Conservation (phyloP, 2,797 vertebrate species). For the Arrhamphus sclerolepis region DNA sequence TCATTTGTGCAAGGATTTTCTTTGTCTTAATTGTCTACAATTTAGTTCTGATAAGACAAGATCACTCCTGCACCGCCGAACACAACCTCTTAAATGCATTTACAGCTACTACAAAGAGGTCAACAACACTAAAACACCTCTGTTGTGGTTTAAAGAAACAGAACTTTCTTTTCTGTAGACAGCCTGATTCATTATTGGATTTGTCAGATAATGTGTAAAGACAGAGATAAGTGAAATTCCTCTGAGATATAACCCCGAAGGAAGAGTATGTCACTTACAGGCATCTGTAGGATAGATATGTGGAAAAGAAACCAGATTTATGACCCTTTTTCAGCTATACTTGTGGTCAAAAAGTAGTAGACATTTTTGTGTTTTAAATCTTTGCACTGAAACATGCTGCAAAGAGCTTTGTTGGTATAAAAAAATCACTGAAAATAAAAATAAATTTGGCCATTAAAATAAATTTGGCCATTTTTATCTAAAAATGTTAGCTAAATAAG, state of each 20-base stretch:
- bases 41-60: constrained; percentile 53
- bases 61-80: constrained; percentile 27
- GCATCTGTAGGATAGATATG: constrained; percentile 3
- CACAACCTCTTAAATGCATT: constrained; percentile 32
- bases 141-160: constrained; percentile 32
- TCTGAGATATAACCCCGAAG: constrained; percentile 53
- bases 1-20: constrained; percentile 31
- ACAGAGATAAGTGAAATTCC: constrained; percentile 69
- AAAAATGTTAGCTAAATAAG: too few relatives aligned
- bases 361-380: background rate
- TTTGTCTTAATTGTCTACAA: constrained; percentile 38
- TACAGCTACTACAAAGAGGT: constrained; percentile 38
- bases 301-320: constrained; percentile 7
- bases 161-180: background rate
- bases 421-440: too few relatives aligned
- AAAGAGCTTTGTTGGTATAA: too few relatives aligned
- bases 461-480: too few relatives aligned
- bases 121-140: constrained; percentile 19
- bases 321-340: background rate
- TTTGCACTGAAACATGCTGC: too few relatives aligned
- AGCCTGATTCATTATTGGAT: constrained; percentile 10
- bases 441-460: too few relatives aligned
- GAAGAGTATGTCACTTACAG: constrained; percentile 24
- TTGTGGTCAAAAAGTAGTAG: background rate
- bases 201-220: constrained; percentile 29